Evolutionary conservation across 92 coral and sea anemone species (phyloP).

Genomic region (Chrysogorgia sp.): DNA sequence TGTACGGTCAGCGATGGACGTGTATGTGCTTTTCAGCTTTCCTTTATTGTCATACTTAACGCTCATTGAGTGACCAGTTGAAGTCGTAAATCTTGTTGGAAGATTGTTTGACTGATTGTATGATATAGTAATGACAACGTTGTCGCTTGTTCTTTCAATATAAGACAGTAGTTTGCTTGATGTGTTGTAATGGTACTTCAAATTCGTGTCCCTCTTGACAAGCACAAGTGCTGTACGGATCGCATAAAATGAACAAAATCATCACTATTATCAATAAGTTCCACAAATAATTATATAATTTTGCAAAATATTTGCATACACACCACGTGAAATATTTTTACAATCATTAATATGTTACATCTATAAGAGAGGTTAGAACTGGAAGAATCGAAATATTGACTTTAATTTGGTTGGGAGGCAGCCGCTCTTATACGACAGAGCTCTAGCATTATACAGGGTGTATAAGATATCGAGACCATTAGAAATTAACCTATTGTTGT

Average conservation of each 20-base stretch:
- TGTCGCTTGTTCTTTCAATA: slow-evolving; percentile 6
- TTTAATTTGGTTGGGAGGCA: too few species aligned
- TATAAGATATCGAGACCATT: too few species aligned
- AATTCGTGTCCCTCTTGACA: not conserved
- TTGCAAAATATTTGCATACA: too few species aligned
- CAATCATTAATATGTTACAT: too few species aligned
- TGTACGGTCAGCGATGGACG: not conserved
- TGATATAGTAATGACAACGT: slow-evolving; percentile 48
- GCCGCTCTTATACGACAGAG: too few species aligned
- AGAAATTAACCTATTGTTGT: too few species aligned
- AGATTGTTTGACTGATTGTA: slow-evolving; percentile 47
- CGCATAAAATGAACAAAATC: not conserved
- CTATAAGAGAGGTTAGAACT: too few species aligned
- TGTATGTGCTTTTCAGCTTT: not conserved
- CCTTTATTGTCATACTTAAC: slow-evolving; percentile 55
- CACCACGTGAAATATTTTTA: too few species aligned
- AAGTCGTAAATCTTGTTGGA: slow-evolving; percentile 49
- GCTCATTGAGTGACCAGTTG: slow-evolving; percentile 54
- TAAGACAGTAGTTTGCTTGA: not conserved
- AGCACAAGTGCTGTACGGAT: slow-evolving; percentile 30
- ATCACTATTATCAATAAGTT: not conserved
- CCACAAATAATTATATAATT: too few species aligned
- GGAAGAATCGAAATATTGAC: too few species aligned
- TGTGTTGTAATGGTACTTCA: not conserved
- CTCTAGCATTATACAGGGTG: too few species aligned